Evolutionary conservation across 2,888 invertebrate species (phyloP).

Genomic region (Caenorhabditis afra): DNA sequence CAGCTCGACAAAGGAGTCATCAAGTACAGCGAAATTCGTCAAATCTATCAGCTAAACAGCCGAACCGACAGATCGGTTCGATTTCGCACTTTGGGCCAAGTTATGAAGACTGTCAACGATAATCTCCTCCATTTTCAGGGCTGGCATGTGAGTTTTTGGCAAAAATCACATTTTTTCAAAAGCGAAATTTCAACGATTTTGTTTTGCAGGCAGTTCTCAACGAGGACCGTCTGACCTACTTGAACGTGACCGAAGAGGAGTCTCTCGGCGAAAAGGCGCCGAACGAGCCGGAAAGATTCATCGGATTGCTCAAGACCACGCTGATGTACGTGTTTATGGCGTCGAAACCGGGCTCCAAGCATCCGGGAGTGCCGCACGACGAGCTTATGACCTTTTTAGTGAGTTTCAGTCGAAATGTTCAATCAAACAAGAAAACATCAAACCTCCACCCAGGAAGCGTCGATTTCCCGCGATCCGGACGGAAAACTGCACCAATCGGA

Average conservation of each 20-base stretch:
- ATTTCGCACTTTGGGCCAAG: constrained; percentile 16
- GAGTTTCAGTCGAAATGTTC: not conserved
- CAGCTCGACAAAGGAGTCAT: constrained; percentile 50
- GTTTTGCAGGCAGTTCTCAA: constrained; percentile 21
- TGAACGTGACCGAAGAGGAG: constrained; percentile 2
- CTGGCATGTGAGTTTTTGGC: constrained; percentile 31
- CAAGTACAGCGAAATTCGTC: constrained; percentile 35
- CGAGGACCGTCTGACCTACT: constrained; percentile 40
- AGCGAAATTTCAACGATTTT: not conserved
- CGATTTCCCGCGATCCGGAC: constrained; percentile 15
- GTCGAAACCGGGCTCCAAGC: constrained; percentile 25
- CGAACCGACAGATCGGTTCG: constrained; percentile 25
- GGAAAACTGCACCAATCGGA: constrained; percentile 12
- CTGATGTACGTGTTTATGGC: constrained; percentile 57
- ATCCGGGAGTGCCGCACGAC: constrained; percentile 35
- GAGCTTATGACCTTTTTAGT: constrained; percentile 50
- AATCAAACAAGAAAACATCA: no score
- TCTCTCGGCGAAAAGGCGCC: not conserved
- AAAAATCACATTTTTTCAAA: not conserved
- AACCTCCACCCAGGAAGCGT: constrained; percentile 36
- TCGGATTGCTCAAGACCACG: constrained; percentile 32
- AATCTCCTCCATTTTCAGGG: constrained; percentile 39
- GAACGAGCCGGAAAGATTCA: constrained; percentile 23
- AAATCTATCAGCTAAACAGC: constrained; percentile 25
- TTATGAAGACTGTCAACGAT: constrained; percentile 29